Conservation (phyloP, 1,140 invertebrate genomes). For the Acromyrmex charruanus region DNA sequence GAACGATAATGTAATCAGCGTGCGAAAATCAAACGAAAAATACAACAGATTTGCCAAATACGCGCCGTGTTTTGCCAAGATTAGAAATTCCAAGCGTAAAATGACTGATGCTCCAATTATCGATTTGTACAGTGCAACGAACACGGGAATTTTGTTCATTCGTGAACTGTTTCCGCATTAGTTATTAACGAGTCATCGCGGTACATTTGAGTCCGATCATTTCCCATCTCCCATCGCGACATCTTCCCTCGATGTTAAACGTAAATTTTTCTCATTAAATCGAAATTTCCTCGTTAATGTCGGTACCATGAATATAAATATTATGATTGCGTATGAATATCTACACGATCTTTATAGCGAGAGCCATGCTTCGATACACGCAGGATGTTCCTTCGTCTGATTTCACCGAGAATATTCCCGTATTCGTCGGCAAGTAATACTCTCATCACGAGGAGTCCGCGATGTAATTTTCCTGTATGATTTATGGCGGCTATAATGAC, state of each 20-base stretch:
- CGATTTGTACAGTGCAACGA: conserved; percentile 22
- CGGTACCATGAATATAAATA: not conserved
- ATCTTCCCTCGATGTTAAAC: not conserved
- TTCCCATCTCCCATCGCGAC: not conserved
- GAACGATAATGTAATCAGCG: conserved; percentile 67
- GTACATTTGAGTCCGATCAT: not conserved
- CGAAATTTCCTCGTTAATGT: not conserved
- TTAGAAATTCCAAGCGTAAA: conserved; percentile 48
- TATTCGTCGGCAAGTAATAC: conserved; percentile 75
- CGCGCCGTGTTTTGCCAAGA: conserved; percentile 36
- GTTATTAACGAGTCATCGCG: conserved; percentile 3
- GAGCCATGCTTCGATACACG: not conserved
- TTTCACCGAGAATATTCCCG: conserved; percentile 64
- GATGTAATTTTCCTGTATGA: conserved; percentile 79
- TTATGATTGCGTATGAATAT: conserved; percentile 39
- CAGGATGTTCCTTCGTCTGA: conserved; percentile 57
- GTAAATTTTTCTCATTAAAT: conserved; percentile 3
- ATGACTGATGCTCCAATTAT: conserved; percentile 33
- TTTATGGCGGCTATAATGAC: conserved; percentile 78
- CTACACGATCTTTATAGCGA: conserved; percentile 1
- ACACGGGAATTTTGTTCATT: conserved; percentile 1
- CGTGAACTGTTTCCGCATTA: conserved; percentile 21
- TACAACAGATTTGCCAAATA: conserved; percentile 15
- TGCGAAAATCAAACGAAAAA: conserved; percentile 28
- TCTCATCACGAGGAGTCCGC: conserved; percentile 76